A percentile compares a stretch with the other conserved stretches of the same genome.
These are phyloP conservation scores for Porites australiensis DNA, from an alignment of 64 coral and sea anemone species.

Conservation along the genomic window DNA sequence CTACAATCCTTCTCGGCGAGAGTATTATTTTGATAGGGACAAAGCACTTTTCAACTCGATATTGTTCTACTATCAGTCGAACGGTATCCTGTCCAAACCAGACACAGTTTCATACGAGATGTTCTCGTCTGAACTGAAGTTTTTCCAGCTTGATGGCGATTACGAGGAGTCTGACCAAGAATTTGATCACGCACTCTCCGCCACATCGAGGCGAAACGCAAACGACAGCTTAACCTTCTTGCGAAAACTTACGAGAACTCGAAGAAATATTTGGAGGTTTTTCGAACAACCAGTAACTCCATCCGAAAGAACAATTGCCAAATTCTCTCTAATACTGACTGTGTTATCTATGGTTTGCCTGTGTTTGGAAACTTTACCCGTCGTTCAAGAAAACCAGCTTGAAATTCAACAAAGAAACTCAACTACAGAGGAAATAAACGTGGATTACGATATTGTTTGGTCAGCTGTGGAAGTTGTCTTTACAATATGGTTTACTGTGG, in stretches of 20 bases:
- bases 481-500: conserved; percentile 82
- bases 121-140: conserved; percentile 70
- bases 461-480: conserved; percentile 67
- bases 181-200: neutral
- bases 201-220: neutral
- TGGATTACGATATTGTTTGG: conserved; percentile 60
- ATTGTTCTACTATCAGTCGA: conserved; percentile 88
- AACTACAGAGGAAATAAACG: neutral
- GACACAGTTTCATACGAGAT: conserved; percentile 71
- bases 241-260: conserved; percentile 36
- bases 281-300: conserved; percentile 73
- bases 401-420: conserved; percentile 14
- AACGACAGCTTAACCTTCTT: neutral
- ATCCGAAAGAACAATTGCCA: conserved; percentile 39
- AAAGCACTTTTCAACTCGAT: conserved; percentile 79
- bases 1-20: conserved; percentile 55
- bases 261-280: conserved; percentile 77
- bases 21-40: conserved; percentile 77
- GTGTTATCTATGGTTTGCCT: conserved; percentile 66
- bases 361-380: conserved; percentile 70
- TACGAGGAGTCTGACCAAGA: conserved; percentile 13
- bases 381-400: conserved; percentile 5
- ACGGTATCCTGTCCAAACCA: conserved; percentile 68
- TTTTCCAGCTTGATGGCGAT: conserved; percentile 75
- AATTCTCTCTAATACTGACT: conserved; percentile 48